These are phyloP conservation scores for Xenops minutus DNA, from an alignment of 2,797 vertebrate species.

Conservation along the genomic window DNA sequence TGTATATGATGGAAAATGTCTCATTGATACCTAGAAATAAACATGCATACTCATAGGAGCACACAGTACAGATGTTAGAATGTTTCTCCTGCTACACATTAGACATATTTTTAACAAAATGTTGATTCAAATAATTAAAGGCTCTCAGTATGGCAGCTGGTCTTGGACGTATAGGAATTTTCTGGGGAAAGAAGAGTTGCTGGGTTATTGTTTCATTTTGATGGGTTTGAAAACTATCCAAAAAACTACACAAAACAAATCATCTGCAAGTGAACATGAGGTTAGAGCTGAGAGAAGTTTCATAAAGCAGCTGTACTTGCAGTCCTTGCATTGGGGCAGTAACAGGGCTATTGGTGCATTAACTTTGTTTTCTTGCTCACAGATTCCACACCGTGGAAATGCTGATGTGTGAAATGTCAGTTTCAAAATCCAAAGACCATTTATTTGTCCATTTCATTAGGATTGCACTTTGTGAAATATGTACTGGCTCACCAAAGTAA, in stretches of 20 bases:
- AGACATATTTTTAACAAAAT: not conserved
- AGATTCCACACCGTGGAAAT: not conserved
- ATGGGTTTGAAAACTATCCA: not conserved
- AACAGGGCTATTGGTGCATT: not conserved
- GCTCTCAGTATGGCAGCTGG: not conserved
- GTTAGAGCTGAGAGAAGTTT: not conserved
- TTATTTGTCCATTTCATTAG: not conserved
- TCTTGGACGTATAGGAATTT: not conserved
- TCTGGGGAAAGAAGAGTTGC: not conserved
- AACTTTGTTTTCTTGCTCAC: not conserved
- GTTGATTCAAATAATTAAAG: not conserved
- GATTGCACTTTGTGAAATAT: not conserved
- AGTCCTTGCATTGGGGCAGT: not conserved
- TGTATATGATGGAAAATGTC: not conserved
- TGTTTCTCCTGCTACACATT: not conserved
- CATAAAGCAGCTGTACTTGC: not conserved
- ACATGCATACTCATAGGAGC: not conserved
- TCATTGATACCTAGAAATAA: not conserved
- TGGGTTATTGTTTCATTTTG: not conserved
- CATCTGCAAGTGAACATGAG: not conserved
- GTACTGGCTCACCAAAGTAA: not conserved
- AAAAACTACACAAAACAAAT: not conserved
- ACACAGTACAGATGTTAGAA: not conserved
- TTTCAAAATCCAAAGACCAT: not conserved
- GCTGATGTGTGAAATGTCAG: not conserved